These are phyloP conservation scores for Sipha flava DNA, from an alignment of 1,140 invertebrate genomes.

Conservation along the genomic window DNA sequence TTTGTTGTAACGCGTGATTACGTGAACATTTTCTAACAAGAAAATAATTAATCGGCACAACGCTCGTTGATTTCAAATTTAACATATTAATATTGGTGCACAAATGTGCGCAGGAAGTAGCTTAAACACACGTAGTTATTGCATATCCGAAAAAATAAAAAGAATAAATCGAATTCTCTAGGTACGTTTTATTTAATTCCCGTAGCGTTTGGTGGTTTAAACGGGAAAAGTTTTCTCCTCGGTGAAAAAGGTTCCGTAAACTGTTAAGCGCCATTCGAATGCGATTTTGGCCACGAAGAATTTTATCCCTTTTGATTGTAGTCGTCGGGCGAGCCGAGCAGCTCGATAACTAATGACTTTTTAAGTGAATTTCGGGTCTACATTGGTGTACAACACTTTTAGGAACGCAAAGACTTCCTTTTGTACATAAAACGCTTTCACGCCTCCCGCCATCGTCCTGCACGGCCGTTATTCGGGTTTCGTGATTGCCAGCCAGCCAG, in stretches of 20 bases:
- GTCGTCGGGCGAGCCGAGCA: neutral
- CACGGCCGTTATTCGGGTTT: neutral
- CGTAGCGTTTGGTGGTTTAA: neutral
- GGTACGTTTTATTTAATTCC: constrained; percentile 5
- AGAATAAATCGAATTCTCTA: neutral
- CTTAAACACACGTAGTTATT: too few species aligned
- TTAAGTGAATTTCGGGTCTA: constrained; percentile 25
- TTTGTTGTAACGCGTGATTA: too few species aligned
- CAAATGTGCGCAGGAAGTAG: too few species aligned
- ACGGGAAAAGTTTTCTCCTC: neutral
- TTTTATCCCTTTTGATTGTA: constrained; percentile 22
- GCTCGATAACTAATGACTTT: constrained; percentile 28
- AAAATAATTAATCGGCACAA: too few species aligned
- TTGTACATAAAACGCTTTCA: constrained; percentile 11
- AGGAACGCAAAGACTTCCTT: constrained; percentile 2
- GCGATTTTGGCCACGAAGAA: neutral
- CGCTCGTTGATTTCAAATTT: too few species aligned
- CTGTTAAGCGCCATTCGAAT: constrained; percentile 3
- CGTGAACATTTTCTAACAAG: too few species aligned
- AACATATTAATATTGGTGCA: too few species aligned
- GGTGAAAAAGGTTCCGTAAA: neutral
- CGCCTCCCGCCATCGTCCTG: constrained; percentile 2
- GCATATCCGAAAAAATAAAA: neutral
- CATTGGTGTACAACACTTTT: neutral
- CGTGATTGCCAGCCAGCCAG: neutral